Percentiles rank a stretch among this genome's conserved stretches.
These are phyloP conservation scores for Chalcosyrphus nemorum DNA, from an alignment of 2,888 invertebrate species.

Conservation along the genomic window DNA sequence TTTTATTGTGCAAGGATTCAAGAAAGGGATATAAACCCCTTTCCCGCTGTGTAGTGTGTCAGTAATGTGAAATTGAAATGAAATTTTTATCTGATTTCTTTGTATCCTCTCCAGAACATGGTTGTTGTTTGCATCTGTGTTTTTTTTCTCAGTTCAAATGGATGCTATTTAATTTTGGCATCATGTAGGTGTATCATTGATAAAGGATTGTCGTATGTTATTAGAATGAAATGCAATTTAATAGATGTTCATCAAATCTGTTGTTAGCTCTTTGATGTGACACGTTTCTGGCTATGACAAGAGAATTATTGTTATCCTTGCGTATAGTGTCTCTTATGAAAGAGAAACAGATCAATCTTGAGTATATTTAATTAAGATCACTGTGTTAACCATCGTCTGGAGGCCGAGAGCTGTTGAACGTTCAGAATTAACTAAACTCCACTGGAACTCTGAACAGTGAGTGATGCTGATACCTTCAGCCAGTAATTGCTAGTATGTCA, in stretches of 20 bases:
- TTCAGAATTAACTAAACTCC: too few relatives aligned
- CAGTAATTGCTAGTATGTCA: too few relatives aligned
- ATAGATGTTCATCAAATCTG: constrained; percentile 43
- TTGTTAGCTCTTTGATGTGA: constrained; percentile 41
- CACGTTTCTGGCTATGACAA: constrained; percentile 33
- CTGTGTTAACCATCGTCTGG: too few relatives aligned
- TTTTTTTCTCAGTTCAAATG: too few relatives aligned
- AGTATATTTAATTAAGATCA: too few relatives aligned
- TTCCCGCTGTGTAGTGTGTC: constrained; percentile 47
- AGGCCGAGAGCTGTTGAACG: too few relatives aligned
- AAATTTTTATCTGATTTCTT: constrained; percentile 70
- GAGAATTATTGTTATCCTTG: too few relatives aligned
- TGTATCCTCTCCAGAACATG: constrained; percentile 24
- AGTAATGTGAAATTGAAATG: constrained; percentile 70
- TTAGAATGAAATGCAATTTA: constrained; percentile 57
- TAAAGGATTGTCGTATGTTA: not conserved
- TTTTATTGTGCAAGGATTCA: constrained; percentile 63
- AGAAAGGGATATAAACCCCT: constrained; percentile 23
- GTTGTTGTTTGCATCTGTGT: constrained; percentile 62
- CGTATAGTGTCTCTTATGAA: too few relatives aligned
- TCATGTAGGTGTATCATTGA: constrained; percentile 15
- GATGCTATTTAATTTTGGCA: not conserved
- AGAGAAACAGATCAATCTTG: too few relatives aligned
- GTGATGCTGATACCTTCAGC: too few relatives aligned
- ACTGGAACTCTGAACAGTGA: too few relatives aligned